Evolutionary conservation across 1,140 invertebrate genomes (phyloP), one percentile per base, ranked within the genome.

Genomic region (Lepidotrigona ventralis): DNA sequence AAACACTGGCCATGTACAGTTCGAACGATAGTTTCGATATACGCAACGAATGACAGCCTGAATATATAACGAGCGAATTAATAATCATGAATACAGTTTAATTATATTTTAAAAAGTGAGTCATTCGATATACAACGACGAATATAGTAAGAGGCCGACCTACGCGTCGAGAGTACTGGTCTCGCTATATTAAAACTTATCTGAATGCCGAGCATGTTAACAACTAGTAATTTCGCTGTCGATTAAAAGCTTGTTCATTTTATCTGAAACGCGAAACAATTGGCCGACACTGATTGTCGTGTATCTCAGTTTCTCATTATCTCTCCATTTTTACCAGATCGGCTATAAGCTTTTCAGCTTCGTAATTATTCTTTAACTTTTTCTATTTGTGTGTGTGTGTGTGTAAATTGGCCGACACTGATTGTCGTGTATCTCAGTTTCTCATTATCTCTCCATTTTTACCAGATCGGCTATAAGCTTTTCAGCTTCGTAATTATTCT

Each of bases 41-140:
- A 68, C 70, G 51, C 33, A 79, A 79, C 29, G 51, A 79, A 39
- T 23, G 78, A 51, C 53, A 72, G 78, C 12, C 46, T 81, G 60
- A 81, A 81, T 75, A 66, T 81, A 60, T 75, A 76, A 68, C 60
- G 64, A 76, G 51, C 26, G 54, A 83, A 78, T 83, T 78, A 83
- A 54, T 70, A 78, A 78, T 83, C 66, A 71, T 29, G 64, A 26
- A 63, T 53, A 70, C 66, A 21, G 26, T 66, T 83, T 83, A 84
- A 84, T 84, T 84, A 66, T 73, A 79, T 74, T 81, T 64, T 33
- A 81, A 80, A 64, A 58, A 69, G 53, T 84, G 83, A 84, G 60
- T 84, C 83, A 84, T 29, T 60, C 64, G 26, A 29, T 33, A 73
- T 8, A 19, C 60, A 64, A 33, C 63, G 60, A 64, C 53, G 69